Conservation (phyloP, 2,888 invertebrate species). For the Drosophila ezoana region DNA sequence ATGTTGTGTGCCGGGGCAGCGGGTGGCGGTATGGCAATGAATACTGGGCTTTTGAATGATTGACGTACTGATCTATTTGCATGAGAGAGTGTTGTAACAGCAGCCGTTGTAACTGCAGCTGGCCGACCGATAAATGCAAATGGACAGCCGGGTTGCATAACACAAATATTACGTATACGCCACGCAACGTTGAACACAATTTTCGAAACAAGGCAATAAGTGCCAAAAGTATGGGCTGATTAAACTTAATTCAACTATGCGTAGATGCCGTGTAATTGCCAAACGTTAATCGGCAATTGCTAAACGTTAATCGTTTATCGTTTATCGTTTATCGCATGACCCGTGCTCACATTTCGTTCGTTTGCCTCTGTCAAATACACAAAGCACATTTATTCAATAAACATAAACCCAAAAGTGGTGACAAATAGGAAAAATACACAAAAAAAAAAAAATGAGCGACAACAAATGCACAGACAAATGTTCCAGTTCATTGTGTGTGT, state of each 20-base stretch:
- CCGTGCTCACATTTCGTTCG: neutral
- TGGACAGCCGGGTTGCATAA: constrained; percentile 21
- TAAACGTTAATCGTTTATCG: constrained; percentile 19
- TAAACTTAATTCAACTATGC: neutral
- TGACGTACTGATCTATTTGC: constrained; percentile 62
- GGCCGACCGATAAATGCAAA: constrained; percentile 61
- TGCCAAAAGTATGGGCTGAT: constrained; percentile 10
- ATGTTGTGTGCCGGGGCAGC: neutral
- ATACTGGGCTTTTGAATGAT: constrained; percentile 3
- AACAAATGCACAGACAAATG: constrained; percentile 37
- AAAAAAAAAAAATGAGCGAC: constrained; percentile 11
- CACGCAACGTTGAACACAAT: neutral
- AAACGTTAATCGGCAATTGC: constrained; percentile 24
- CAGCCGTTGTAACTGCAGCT: constrained; percentile 18
- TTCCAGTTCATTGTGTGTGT: constrained; percentile 17
- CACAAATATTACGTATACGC: constrained; percentile 29
- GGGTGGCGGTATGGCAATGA: neutral
- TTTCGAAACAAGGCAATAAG: constrained; percentile 2
- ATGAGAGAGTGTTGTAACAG: constrained; percentile 53
- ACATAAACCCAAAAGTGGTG: constrained; percentile 33
- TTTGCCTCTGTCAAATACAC: constrained; percentile 42
- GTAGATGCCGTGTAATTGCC: constrained; percentile 20
- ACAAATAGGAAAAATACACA: constrained; percentile 4
- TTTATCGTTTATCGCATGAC: constrained; percentile 14
- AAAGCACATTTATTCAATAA: constrained; percentile 43